Evolutionary conservation across 2,888 invertebrate species (phyloP).

Genomic region (Gerosis bhagava): DNA sequence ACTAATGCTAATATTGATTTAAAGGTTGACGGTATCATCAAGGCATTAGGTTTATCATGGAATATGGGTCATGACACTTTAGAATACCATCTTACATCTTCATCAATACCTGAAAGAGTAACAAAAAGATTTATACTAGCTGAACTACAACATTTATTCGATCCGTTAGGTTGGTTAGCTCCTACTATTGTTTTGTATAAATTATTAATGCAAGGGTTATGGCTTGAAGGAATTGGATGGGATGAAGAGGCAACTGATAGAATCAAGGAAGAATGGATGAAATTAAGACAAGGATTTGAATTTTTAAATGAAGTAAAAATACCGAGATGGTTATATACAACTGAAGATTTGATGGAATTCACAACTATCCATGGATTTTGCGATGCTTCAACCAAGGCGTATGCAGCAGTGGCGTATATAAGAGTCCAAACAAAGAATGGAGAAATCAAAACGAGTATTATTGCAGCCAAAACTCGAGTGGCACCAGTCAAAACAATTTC

Average conservation of each 20-base stretch:
- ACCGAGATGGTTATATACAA: slow-evolving; percentile 1
- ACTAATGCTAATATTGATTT: slow-evolving; percentile 19
- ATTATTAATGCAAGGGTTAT: slow-evolving; percentile 23
- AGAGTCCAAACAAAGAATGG: slow-evolving; percentile 11
- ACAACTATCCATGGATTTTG: slow-evolving; percentile 13
- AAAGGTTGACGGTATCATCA: slow-evolving; percentile 28
- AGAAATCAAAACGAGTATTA: slow-evolving; percentile 12
- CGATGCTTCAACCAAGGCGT: slow-evolving; percentile 23
- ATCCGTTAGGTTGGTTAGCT: slow-evolving; percentile 23
- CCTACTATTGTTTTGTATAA: slow-evolving; percentile 18
- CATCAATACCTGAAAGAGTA: slow-evolving; percentile 1
- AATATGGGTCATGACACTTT: slow-evolving; percentile 29
- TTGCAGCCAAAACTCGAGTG: slow-evolving; percentile 21
- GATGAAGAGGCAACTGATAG: slow-evolving; percentile 13
- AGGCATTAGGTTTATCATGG: slow-evolving; percentile 31
- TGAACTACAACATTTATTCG: slow-evolving; percentile 20
- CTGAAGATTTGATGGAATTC: neutral
- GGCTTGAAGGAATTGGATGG: slow-evolving; percentile 22
- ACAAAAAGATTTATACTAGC: slow-evolving; percentile 31
- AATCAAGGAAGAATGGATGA: slow-evolving; percentile 4
- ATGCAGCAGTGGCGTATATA: slow-evolving; percentile 27
- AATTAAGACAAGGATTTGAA: slow-evolving; percentile 1
- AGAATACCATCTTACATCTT: slow-evolving; percentile 26
- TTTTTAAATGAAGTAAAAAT: slow-evolving; percentile 2
- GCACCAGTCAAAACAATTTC: slow-evolving; percentile 22